Conservation (phyloP, 1,140 invertebrate species). For the Pygmarrhopalites habei region DNA sequence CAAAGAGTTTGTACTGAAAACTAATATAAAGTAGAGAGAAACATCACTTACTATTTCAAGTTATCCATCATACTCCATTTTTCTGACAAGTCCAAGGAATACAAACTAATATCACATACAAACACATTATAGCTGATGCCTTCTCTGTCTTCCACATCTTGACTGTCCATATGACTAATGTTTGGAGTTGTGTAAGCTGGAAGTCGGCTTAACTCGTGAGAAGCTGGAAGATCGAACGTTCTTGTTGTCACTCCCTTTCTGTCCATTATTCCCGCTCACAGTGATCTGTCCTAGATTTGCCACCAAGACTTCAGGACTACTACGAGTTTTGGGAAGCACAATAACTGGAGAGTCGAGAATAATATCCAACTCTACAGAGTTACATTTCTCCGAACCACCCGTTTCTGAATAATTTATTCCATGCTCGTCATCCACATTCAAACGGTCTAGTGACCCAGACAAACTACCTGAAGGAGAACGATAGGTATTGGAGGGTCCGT, state of each 20-base stretch:
- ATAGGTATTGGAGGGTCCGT: constrained; percentile 13
- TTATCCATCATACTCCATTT: constrained; percentile 37
- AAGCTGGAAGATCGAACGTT: too few species aligned
- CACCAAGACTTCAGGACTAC: constrained; percentile 74
- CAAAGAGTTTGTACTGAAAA: neutral
- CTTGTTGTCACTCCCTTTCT: neutral
- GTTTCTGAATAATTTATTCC: too few species aligned
- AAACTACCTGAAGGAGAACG: constrained; percentile 37
- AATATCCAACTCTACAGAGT: constrained; percentile 50
- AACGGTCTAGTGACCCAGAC: constrained; percentile 25
- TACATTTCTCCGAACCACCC: neutral
- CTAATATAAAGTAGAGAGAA: neutral
- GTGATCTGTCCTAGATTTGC: constrained; percentile 88
- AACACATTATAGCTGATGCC: constrained; percentile 48
- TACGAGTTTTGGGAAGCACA: constrained; percentile 68
- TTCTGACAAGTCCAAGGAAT: constrained; percentile 60
- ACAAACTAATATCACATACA: constrained; percentile 80
- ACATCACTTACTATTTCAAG: constrained; percentile 30
- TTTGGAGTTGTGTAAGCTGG: constrained; percentile 3
- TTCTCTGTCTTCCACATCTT: constrained; percentile 12
- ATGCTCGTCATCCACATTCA: constrained; percentile 20
- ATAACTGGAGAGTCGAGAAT: constrained; percentile 83
- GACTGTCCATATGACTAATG: neutral
- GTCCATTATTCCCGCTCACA: constrained; percentile 45
- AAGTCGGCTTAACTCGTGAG: too few species aligned